Conservation (phyloP, 92 coral and sea anemone species). For the Bergia puertoricense region DNA sequence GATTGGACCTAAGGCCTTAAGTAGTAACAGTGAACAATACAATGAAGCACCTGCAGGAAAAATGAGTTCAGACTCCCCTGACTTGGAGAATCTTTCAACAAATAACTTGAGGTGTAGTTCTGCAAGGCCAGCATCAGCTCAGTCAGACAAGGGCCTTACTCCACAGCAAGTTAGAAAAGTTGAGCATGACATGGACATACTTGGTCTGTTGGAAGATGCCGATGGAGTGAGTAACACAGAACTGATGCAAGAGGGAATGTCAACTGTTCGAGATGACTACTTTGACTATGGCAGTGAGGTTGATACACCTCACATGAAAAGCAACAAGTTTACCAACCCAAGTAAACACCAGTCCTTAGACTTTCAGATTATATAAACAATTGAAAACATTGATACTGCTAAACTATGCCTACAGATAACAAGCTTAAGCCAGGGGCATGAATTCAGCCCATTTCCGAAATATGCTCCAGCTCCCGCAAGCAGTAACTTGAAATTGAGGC, state of each 20-base stretch:
- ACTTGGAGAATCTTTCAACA: conserved; percentile 43
- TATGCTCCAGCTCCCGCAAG: background rate
- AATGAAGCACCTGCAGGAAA: background rate
- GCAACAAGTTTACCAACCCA: conserved; percentile 15
- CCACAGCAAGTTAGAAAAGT: conserved; percentile 56
- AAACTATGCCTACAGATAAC: background rate
- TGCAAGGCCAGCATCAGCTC: conserved; percentile 34
- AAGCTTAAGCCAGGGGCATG: background rate
- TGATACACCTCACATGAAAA: conserved; percentile 38
- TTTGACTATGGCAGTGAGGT: conserved; percentile 92
- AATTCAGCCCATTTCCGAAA: too few species aligned
- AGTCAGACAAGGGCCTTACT: conserved; percentile 39
- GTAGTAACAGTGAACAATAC: conserved; percentile 21
- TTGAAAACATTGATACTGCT: background rate
- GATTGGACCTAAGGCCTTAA: conserved; percentile 4
- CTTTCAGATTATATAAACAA: conserved; percentile 24
- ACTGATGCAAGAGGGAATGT: conserved; percentile 2
- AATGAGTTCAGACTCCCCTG: background rate
- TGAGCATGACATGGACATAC: conserved; percentile 59
- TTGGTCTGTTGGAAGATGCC: conserved; percentile 54
- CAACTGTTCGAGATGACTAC: conserved; percentile 82
- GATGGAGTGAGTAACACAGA: conserved; percentile 11
- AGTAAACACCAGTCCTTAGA: conserved; percentile 31
- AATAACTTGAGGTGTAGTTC: conserved; percentile 29
- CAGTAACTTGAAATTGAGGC: background rate